Percentiles rank a stretch among this genome's conserved stretches.
Conservation (phyloP, 2,113 vertebrate genomes). For the Lonchura striata region DNA sequence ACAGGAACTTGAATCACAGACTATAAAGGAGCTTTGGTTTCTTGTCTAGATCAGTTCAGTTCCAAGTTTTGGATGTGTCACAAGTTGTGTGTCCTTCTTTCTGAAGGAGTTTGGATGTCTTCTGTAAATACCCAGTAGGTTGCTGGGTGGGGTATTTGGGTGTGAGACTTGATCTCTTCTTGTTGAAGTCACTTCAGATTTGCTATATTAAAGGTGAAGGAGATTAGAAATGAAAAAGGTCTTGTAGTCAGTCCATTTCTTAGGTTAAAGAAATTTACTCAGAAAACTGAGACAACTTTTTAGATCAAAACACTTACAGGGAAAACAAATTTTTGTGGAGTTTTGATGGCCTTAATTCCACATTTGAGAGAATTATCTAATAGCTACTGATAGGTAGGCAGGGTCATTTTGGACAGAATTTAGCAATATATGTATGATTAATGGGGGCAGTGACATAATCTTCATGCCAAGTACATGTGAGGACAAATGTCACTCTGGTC, state of each 20-base stretch:
- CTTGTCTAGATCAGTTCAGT: neutral
- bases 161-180: neutral
- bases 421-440: neutral
- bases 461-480: neutral
- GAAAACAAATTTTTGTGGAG: neutral
- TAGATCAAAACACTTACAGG: neutral
- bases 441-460: neutral
- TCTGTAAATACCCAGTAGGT: neutral
- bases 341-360: neutral
- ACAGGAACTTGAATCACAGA: neutral
- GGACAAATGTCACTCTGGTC: neutral
- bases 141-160: neutral
- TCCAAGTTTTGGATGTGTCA: neutral
- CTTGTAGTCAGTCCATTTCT: neutral
- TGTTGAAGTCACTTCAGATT: neutral
- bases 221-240: neutral
- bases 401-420: neutral
- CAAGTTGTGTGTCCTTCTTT: neutral
- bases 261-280: neutral
- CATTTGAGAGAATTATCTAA: neutral
- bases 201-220: neutral
- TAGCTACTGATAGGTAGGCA: neutral
- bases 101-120: neutral
- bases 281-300: neutral
- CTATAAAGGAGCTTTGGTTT: neutral